Conservation (phyloP, 2,113 vertebrate species). For the Alectura lathami region DNA sequence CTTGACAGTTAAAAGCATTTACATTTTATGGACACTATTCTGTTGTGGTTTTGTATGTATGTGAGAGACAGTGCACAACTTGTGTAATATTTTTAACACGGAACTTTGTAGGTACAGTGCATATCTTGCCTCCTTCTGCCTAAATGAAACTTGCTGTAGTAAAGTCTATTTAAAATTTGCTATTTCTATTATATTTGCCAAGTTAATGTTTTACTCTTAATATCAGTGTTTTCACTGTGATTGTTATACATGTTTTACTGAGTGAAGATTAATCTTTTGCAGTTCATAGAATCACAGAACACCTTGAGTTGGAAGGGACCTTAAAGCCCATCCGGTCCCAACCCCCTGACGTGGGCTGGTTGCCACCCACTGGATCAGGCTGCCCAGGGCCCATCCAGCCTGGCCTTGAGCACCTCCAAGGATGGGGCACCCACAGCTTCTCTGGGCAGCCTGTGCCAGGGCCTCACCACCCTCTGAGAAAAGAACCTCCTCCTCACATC, state of each 20-base stretch:
- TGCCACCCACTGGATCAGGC: not conserved
- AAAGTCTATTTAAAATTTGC: not conserved
- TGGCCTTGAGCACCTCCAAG: not conserved
- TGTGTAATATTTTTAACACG: not conserved
- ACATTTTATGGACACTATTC: not conserved
- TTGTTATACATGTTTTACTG: not conserved
- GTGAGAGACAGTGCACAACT: not conserved
- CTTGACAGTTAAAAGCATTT: constrained; percentile 2
- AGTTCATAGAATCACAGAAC: not conserved
- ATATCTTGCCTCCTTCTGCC: not conserved
- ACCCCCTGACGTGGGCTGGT: too few relatives aligned
- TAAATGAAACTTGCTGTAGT: not conserved
- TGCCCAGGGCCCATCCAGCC: not conserved
- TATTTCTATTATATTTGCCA: not conserved
- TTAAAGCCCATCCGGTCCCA: not conserved
- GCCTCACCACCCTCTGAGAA: not conserved
- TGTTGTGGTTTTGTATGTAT: not conserved
- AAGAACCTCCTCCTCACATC: not conserved
- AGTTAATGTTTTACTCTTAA: not conserved
- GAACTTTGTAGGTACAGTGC: not conserved
- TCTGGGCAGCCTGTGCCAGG: not conserved
- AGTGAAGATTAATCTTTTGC: not conserved
- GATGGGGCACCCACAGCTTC: not conserved
- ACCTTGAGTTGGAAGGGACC: not conserved
- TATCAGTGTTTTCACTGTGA: not conserved